These are phyloP conservation scores for Clamator glandarius DNA, from an alignment of 2,797 vertebrate species.

Conservation along the genomic window DNA sequence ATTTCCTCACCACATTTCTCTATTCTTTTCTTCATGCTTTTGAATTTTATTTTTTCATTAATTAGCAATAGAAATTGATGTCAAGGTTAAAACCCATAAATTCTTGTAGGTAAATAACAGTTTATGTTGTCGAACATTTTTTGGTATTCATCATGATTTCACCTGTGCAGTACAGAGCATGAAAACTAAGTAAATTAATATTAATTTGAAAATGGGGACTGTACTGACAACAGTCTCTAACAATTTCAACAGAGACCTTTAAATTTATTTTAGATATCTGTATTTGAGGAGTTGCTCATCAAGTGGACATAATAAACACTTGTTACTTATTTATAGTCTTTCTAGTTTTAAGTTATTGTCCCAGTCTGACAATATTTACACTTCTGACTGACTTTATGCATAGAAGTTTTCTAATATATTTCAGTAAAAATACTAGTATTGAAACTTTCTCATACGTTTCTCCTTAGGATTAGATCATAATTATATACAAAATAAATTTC, in stretches of 20 bases:
- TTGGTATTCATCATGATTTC: constrained; percentile 43
- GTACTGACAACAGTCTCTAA: constrained; percentile 47
- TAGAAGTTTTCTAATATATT: not conserved
- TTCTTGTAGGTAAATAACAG: not conserved
- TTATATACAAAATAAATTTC: not conserved
- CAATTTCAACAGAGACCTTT: constrained; percentile 21
- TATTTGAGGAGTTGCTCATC: not conserved
- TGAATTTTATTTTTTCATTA: not conserved
- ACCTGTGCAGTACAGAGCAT: constrained; percentile 22
- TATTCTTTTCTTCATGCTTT: not conserved
- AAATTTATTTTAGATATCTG: not conserved
- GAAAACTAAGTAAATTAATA: constrained; percentile 42
- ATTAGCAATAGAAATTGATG: not conserved
- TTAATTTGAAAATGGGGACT: constrained; percentile 42
- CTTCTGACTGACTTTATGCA: not conserved
- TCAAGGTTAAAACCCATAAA: not conserved
- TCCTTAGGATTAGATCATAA: not conserved
- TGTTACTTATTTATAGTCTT: not conserved
- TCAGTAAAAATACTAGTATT: not conserved
- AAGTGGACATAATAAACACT: not conserved
- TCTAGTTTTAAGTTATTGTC: not conserved
- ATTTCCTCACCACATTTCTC: not conserved
- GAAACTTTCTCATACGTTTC: not conserved
- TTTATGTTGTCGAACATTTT: constrained; percentile 5
- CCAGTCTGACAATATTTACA: not conserved